Base-by-base conservation (phyloP, 1,140 invertebrate genomes). In the Pogonomyrmex californicus region DNA sequence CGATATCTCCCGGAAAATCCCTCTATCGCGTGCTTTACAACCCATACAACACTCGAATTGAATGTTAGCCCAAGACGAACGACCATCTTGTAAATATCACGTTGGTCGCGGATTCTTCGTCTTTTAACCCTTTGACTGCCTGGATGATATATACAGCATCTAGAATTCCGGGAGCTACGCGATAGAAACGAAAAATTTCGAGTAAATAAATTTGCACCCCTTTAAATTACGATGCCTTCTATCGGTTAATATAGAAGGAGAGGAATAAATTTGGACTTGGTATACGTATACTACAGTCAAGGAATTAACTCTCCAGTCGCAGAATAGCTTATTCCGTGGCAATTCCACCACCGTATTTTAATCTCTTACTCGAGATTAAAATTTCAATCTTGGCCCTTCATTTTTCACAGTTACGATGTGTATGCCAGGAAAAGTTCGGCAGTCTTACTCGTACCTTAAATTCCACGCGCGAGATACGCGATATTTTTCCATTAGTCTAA, bases 1-100 rank as follows among this genome's bases (percentile, higher is more conserved):
- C 79, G 79, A 83, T 83, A 83, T 75, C 68, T 73, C 41, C 41
- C 33, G 33, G 68, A 83, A 83, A 83, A 83, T 83, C 68, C 79
- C 44, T 73, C 54, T 38, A 49, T 75, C 68, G 41, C 65, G 12
- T 83, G 79, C 68, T 83, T 83, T 83, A 75, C 66, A 73, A 36
- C 30, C n/a, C 14, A 17, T 75, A 83, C 44, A 47, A 49, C 41
- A n/a, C 58, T 30, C 79, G 41, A 75, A 83, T 83, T 83, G 41
- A 83, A 83, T 73, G 79, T 38, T 30, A 23, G 68, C 23, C 79
- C 12, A 49, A 49, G 68, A 70, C 65, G 62, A 49, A 54, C 47
- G 54, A 73, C n/a, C 33, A 12, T n/a, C 65, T 82, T 73, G 79
- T 73, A 83, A 83, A 83, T 83, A 83, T 73, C 36, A 17, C 23